Conservation (phyloP, 2,797 vertebrate species). For the Syndactyla subalaris region DNA sequence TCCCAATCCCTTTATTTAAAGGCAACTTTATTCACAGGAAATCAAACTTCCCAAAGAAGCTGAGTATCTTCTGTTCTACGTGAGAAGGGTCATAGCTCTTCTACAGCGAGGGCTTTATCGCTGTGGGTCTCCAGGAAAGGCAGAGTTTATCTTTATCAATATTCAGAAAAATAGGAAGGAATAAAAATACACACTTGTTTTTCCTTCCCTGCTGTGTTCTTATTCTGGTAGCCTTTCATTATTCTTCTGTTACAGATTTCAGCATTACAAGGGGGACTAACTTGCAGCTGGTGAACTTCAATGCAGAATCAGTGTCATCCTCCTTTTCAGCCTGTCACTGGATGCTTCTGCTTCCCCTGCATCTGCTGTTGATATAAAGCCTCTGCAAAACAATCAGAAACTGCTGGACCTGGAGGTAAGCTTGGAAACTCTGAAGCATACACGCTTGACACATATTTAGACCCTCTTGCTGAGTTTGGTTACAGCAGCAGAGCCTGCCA, state of each 20-base stretch:
- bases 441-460: accelerated
- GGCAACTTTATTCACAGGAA: neutral
- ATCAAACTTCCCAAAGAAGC: neutral
- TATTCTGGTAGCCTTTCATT: neutral
- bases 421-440: neutral
- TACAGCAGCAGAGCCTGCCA: neutral
- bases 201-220: neutral
- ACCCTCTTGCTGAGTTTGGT: neutral
- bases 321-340: conserved; percentile 1
- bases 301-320: neutral
- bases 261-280: conserved; percentile 46
- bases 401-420: conserved; percentile 47
- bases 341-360: conserved; percentile 42
- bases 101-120: neutral
- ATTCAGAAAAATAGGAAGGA: neutral
- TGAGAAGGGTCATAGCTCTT: neutral
- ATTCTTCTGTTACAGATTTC: conserved; percentile 49
- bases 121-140: neutral
- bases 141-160: neutral
- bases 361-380: conserved; percentile 34
- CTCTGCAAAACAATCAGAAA: neutral
- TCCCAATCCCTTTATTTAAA: neutral
- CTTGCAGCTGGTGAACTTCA: conserved; percentile 63
- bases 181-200: neutral
- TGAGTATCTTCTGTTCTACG: neutral